Evolutionary conservation across 2,888 invertebrate species (phyloP).

Genomic region (Autographa pulchrina): DNA sequence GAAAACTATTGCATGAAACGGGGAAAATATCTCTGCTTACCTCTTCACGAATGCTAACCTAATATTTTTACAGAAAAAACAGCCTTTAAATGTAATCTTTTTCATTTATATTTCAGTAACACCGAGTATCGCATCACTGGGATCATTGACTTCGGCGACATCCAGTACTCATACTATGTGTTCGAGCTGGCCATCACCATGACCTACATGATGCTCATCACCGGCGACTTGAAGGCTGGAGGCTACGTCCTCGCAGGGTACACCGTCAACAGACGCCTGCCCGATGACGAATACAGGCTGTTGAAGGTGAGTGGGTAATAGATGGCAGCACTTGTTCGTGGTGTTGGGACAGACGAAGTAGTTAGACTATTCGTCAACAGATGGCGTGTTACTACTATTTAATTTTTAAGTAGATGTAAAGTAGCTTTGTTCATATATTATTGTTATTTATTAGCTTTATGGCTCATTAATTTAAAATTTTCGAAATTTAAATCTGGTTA

Average conservation of each 20-base stretch:
- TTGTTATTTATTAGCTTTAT: too few species aligned
- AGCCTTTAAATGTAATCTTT: neutral
- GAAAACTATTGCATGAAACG: neutral
- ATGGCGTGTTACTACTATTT: too few species aligned
- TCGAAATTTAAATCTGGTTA: too few species aligned
- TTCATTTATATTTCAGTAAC: conserved; percentile 64
- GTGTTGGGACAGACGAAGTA: too few species aligned
- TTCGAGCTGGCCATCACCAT: conserved; percentile 96
- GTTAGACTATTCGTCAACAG: neutral
- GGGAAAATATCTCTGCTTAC: neutral
- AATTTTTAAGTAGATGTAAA: too few species aligned
- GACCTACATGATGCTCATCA: conserved; percentile 94
- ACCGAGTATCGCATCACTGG: conserved; percentile 90
- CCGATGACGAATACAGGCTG: conserved; percentile 90
- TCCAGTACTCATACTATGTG: conserved; percentile 92
- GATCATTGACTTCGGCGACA: conserved; percentile 96
- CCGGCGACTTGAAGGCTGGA: conserved; percentile 90
- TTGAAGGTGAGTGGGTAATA: conserved; percentile 89
- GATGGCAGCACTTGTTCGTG: conserved; percentile 3
- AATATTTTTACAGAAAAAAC: neutral
- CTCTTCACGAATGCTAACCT: neutral
- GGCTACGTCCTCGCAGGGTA: conserved; percentile 95
- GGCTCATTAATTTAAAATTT: too few species aligned
- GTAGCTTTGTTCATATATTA: too few species aligned
- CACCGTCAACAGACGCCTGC: conserved; percentile 89